Base-by-base conservation (phyloP, 2,888 invertebrate genomes). In the Steinernema hermaphroditum region DNA sequence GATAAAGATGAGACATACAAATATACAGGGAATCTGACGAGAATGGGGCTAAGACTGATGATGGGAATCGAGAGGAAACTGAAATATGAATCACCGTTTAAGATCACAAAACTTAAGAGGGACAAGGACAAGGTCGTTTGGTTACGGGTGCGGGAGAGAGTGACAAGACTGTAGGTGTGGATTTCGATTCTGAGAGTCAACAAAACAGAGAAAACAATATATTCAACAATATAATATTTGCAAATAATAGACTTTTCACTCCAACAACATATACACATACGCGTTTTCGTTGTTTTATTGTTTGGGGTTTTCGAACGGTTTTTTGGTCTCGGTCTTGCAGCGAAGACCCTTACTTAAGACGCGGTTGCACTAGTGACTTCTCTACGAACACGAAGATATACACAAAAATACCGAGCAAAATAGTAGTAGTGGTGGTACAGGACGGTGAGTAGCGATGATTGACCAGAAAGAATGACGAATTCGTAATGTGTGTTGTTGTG, bases 121-220 rank as follows among this genome's bases (percentile, higher is more conserved):
- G 46, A 46, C 46, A n/a, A 16, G 46, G n/a, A 16, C 6, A 46
- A 16, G 46, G 4, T 16, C 19, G 46, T 46, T 4, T 16, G 4
- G 4, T 16, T 16, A 46, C 4, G 19, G 41, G 14, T 41, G 8
- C 41, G 8, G 41, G 14, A 8, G 14, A 8, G 41, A 41, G 4
- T 46, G 46, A 46, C 46, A 46, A 46, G 46, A 46, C 16, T 46
- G n/a, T n/a, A n/a, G n/a, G n/a, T 46, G 46, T 46, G 16, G 6
- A n/a, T 4, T 46, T 46, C 46, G 19, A 46, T n/a, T n/a, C 4
- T 19, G 19, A 46, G 46, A 19, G 16, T 46, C 46, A 19, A 16
- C 16, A 46, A 46, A 46, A 46, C 46, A 16, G 46, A 46, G 75
- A 24, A 75, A 77, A 43, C 76, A 77, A 74, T 19, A 74, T 62